Conservation (phyloP, 1,140 invertebrate genomes). For the Aleiodes sp. region DNA sequence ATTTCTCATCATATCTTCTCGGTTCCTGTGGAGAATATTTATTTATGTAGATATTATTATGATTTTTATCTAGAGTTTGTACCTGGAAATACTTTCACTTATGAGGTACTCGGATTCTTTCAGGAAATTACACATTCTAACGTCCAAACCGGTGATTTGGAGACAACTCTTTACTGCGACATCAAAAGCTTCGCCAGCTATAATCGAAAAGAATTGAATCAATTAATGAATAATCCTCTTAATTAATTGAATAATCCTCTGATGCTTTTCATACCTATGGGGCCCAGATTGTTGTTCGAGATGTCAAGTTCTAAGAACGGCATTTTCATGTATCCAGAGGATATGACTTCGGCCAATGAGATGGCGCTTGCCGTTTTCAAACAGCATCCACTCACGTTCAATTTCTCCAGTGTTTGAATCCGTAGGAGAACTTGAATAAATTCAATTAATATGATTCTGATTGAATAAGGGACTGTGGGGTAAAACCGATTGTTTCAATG, state of each 20-base stretch:
- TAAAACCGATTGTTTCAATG: too few relatives aligned
- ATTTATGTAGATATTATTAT: too few relatives aligned
- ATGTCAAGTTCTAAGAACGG: conserved; percentile 44
- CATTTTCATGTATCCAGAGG: conserved; percentile 40
- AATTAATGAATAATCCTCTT: conserved; percentile 3
- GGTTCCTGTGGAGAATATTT: too few relatives aligned
- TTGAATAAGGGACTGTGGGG: too few relatives aligned
- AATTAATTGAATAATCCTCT: neutral
- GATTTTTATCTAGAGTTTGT: too few relatives aligned
- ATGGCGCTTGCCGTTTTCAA: conserved; percentile 45
- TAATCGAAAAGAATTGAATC: conserved; percentile 33
- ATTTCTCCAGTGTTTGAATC: conserved; percentile 43
- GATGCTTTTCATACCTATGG: conserved; percentile 42
- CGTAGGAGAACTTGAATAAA: conserved; percentile 48
- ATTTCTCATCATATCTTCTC: neutral
- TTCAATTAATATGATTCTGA: neutral
- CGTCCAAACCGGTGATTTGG: conserved; percentile 48
- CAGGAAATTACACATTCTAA: conserved; percentile 56
- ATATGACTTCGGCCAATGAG: conserved; percentile 47
- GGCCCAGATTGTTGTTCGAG: conserved; percentile 55
- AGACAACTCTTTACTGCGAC: conserved; percentile 39
- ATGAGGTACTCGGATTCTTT: conserved; percentile 51
- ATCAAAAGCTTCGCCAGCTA: conserved; percentile 53
- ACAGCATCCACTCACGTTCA: conserved; percentile 55
- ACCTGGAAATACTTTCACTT: conserved; percentile 47